Percentiles rank a stretch among this genome's conserved stretches.
Evolutionary conservation across 2,113 vertebrate genomes (phyloP).

Genomic region (Cryptotis parvus): DNA sequence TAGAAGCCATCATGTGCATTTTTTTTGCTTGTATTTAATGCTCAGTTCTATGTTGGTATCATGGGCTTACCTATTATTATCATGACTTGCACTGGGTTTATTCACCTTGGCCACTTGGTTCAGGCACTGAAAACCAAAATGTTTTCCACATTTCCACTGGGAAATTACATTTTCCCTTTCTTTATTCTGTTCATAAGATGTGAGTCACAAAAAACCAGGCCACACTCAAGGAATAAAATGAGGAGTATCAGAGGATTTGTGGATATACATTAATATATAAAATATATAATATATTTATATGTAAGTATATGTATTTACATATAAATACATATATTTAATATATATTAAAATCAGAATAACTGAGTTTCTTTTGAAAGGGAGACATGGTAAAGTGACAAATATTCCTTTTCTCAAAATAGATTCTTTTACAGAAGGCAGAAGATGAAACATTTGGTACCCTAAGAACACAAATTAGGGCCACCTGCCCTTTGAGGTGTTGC

Average conservation of each 20-base stretch:
- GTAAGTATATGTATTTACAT: no score
- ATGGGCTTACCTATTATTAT: background rate
- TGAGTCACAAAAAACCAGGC: background rate
- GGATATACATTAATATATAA: no score
- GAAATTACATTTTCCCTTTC: background rate
- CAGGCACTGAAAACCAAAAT: background rate
- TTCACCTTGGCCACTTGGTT: background rate
- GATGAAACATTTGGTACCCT: background rate
- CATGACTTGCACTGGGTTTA: background rate
- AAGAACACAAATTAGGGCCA: conserved; percentile 10
- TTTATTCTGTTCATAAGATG: background rate
- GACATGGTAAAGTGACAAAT: background rate
- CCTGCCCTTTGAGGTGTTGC: no score
- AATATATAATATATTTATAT: no score
- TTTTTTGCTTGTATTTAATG: no score
- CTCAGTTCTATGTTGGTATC: no score
- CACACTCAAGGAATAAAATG: background rate
- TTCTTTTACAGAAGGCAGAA: background rate
- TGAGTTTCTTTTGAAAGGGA: background rate
- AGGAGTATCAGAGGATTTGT: background rate
- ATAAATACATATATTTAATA: no score
- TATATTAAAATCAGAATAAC: no score
- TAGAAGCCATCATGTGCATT: no score
- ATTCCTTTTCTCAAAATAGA: background rate
- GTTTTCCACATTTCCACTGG: background rate